Evolutionary conservation across 2,113 vertebrate genomes (phyloP).

Genomic region (Oreamnos americanus): DNA sequence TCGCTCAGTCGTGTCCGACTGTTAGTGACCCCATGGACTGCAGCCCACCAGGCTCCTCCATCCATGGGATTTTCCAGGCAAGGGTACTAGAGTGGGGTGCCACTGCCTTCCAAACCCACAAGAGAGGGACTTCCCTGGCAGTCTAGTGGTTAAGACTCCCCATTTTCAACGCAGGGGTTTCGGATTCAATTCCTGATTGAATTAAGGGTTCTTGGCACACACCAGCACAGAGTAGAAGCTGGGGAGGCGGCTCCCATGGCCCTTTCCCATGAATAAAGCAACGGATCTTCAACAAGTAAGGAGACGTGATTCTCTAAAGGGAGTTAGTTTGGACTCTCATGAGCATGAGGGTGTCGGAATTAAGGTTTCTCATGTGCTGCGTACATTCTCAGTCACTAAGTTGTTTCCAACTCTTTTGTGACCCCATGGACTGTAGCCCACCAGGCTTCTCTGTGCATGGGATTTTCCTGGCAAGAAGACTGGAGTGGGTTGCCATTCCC

Average conservation of each 20-base stretch:
- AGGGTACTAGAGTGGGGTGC: too few relatives aligned
- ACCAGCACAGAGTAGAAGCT: rapidly evolving
- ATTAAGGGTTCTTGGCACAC: neutral
- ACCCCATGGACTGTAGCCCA: neutral
- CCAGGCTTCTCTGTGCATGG: neutral
- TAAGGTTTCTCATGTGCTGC: neutral
- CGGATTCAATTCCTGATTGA: neutral
- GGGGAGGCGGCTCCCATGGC: rapidly evolving
- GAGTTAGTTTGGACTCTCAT: neutral
- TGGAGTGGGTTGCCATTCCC: neutral
- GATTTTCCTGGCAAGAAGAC: neutral
- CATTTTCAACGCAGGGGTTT: neutral
- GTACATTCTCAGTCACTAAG: neutral
- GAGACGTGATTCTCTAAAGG: neutral
- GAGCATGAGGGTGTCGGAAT: neutral
- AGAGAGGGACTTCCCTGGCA: neutral
- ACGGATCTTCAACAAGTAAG: neutral
- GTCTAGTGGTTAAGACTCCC: neutral
- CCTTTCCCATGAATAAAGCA: neutral
- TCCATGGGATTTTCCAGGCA: too few relatives aligned
- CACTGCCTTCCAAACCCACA: neutral
- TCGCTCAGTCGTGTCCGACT: too few relatives aligned
- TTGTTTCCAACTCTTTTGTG: neutral
- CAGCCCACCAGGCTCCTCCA: too few relatives aligned
- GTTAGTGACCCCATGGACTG: too few relatives aligned